Conservation (phyloP, 2,888 invertebrate genomes). For the Augochlorella aurata region DNA sequence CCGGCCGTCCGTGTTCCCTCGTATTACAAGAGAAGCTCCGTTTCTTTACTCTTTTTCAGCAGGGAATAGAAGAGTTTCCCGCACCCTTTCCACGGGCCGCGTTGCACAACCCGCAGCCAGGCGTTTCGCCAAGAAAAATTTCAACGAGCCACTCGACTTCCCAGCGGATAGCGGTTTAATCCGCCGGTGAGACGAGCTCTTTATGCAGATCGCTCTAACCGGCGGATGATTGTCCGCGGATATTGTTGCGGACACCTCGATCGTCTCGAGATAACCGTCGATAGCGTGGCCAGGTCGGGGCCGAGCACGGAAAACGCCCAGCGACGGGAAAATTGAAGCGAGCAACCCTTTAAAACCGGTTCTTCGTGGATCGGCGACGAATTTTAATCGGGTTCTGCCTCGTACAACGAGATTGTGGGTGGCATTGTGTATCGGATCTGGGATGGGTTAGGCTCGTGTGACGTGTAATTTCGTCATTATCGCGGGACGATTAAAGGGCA, state of each 20-base stretch:
- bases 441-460: constrained; percentile 19
- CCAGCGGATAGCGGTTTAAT: constrained; percentile 30
- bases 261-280: not conserved
- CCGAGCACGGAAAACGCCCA: not conserved
- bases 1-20: constrained; percentile 13
- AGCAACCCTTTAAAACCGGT: not conserved
- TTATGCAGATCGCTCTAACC: constrained; percentile 20
- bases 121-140: constrained; percentile 21
- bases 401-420: constrained; percentile 6
- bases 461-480: constrained; percentile 46
- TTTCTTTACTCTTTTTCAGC: not conserved
- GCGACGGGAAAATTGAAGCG: not conserved
- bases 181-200: not conserved
- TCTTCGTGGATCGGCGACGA: not conserved
- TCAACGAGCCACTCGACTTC: constrained; percentile 16
- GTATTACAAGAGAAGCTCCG: constrained; percentile 14
- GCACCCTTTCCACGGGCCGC: not conserved
- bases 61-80: not conserved
- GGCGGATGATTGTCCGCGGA: constrained; percentile 14
- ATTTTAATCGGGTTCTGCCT: constrained; percentile 3
- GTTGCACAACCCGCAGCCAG: constrained; percentile 33
- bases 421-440: constrained; percentile 1
- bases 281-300: no score
- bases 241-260: constrained; percentile 1
- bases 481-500: constrained; percentile 41